Base-by-base conservation (phyloP, 2,888 invertebrate species). In the Cinara cedri region DNA sequence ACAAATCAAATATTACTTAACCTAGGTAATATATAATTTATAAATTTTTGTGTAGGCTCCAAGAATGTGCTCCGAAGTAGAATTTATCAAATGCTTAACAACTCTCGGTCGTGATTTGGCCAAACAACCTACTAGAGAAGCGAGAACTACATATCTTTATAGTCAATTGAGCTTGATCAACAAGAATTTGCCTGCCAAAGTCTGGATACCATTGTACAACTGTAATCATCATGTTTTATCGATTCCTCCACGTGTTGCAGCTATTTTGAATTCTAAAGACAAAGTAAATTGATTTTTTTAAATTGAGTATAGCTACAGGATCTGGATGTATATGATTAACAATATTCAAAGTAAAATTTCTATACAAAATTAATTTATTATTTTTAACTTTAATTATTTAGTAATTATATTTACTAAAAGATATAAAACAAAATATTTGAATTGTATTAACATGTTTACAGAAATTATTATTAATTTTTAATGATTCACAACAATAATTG, bases 261-360 rank as follows among this genome's bases (percentile, higher is more conserved):
- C 98, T 72, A 98, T 99, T 76, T 91, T 99, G 83, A 99, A 99
- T 87, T 98, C 98, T 83, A 99, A 99, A 88, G 97, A 97, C 86
- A 97, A 96, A 90, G 92, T 92, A 85, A 83, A 80, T 66, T 34
- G 14, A 1, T 55, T 19, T 55, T 21, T 55, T 21, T 9, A 54
- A 54, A 54, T 54, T 54, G 34, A 34, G 34, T 3, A 34, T 34
- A 34, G 34, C 6, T 34, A 34, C n/a, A n/a, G n/a, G n/a, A n/a
- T n/a, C n/a, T n/a, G n/a, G 6, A 34, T 34, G 6, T 34, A 6
- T 34, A 6, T 34, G 6, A 4, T 34, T 34, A 34, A 4, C 34
- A 34, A 34, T 34, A 34, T 4, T n/a, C 34, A 34, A 34, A 34
- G 34, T 4, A 34, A 34, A 34, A 34, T 34, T 3, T 34, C 34